phyloP scores from a whole-genome alignment of 1,140 invertebrate species.

The Diprion similis region DNA sequence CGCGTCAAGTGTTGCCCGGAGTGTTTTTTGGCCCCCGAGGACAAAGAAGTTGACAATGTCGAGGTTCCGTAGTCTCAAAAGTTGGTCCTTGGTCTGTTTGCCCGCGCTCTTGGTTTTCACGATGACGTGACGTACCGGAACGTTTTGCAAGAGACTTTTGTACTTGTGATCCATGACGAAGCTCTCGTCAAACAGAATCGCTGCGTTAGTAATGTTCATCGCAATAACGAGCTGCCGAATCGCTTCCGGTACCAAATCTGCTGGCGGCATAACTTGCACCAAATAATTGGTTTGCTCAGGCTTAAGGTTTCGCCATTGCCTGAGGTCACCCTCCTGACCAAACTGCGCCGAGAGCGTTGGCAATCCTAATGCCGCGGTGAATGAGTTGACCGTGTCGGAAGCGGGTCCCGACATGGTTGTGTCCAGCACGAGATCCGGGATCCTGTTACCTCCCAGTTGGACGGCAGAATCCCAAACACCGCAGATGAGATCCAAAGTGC shows the following conservation, averaged over 20 bases:
- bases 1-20: constrained; percentile 71
- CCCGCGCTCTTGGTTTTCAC: constrained; percentile 65
- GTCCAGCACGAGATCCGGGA: constrained; percentile 81
- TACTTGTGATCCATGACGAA: constrained; percentile 94
- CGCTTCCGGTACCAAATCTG: constrained; percentile 81
- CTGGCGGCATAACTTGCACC: constrained; percentile 78
- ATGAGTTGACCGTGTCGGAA: constrained; percentile 83
- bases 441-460: constrained; percentile 52
- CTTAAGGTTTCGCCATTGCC: constrained; percentile 78
- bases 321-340: constrained; percentile 80
- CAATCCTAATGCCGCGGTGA: constrained; percentile 77
- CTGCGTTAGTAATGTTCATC: constrained; percentile 90
- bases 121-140: constrained; percentile 86
- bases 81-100: constrained; percentile 67
- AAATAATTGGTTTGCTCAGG: constrained; percentile 72
- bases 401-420: constrained; percentile 77
- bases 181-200: constrained; percentile 85
- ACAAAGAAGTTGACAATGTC: constrained; percentile 91
- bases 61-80: constrained; percentile 75
- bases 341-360: constrained; percentile 86
- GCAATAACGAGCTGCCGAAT: constrained; percentile 79
- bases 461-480: constrained; percentile 43
- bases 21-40: constrained; percentile 73
- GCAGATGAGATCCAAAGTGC: constrained; percentile 44
- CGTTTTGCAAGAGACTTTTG: constrained; percentile 85